Conservation (phyloP, 2,113 vertebrate genomes). For the Alouatta palliata region DNA sequence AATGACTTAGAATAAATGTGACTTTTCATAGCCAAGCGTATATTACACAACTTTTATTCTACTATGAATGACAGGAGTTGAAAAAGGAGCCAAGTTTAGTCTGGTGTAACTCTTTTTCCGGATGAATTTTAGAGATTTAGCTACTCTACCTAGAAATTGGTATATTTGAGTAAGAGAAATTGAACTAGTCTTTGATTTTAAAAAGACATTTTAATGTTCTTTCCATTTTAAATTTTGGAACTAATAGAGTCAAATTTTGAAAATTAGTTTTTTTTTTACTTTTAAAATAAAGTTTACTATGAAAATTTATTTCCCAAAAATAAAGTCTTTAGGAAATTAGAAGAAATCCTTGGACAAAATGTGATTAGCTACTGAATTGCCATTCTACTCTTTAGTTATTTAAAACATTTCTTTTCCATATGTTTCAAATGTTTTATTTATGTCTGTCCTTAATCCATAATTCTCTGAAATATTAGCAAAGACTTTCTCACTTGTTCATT, state of each 20-base stretch:
- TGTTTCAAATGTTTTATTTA: background rate
- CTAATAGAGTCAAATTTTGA: background rate
- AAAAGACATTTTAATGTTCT: background rate
- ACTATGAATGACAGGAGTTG: background rate
- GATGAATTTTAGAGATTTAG: background rate
- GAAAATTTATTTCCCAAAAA: background rate
- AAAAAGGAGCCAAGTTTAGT: background rate
- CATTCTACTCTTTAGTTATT: background rate
- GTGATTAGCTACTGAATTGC: background rate
- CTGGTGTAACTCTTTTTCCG: background rate
- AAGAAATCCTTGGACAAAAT: background rate
- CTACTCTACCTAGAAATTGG: background rate
- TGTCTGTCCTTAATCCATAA: background rate
- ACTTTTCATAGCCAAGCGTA: background rate
- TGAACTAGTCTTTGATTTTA: background rate
- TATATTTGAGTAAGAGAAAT: background rate
- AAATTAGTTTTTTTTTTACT: background rate
- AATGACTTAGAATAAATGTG: background rate
- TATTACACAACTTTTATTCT: background rate
- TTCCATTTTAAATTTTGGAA: background rate
- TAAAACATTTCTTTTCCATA: background rate
- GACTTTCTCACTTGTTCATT: background rate
- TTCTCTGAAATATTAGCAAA: background rate
- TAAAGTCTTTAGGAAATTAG: background rate
- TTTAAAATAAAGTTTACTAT: background rate